Percentiles rank a stretch among this genome's conserved stretches.
phyloP scores from a whole-genome alignment of 1,140 invertebrate species.

The Monochamus saltuarius region DNA sequence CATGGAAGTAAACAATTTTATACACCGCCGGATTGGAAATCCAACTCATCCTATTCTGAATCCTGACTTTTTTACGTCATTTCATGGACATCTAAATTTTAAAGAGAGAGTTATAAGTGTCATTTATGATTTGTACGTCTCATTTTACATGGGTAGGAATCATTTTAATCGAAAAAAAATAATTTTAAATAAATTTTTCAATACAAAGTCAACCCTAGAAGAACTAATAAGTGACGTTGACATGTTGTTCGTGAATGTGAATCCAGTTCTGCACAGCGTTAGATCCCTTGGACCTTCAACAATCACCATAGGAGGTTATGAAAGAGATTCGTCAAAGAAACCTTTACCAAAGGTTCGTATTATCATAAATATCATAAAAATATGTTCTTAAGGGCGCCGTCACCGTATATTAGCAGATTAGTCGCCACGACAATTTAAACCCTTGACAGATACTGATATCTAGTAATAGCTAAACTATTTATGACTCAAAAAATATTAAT shows the following conservation, averaged over 20 bases:
- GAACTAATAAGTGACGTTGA: slow-evolving; percentile 55
- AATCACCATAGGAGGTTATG: slow-evolving; percentile 52
- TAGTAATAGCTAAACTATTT: too few relatives aligned
- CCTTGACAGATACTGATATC: too few relatives aligned
- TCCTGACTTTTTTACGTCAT: slow-evolving; percentile 18
- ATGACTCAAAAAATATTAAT: too few relatives aligned
- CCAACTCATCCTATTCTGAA: slow-evolving; percentile 27
- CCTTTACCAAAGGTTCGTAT: slow-evolving; percentile 49
- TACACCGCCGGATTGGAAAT: slow-evolving; percentile 20
- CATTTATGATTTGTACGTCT: slow-evolving; percentile 3
- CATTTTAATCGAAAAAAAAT: too few relatives aligned
- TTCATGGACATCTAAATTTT: slow-evolving; percentile 16
- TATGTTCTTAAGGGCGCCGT: too few relatives aligned
- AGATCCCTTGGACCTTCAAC: slow-evolving; percentile 53
- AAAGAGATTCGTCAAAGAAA: slow-evolving; percentile 51
- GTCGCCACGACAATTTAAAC: too few relatives aligned
- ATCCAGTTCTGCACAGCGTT: slow-evolving; percentile 46
- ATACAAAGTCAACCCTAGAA: slow-evolving; percentile 4
- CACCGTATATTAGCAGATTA: too few relatives aligned
- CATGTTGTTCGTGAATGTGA: slow-evolving; percentile 25
- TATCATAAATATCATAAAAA: too few relatives aligned
- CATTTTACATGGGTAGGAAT: neutral
- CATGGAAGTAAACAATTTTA: slow-evolving; percentile 3
- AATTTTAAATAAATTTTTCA: too few relatives aligned
- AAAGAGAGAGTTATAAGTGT: slow-evolving; percentile 19